Evolutionary conservation across 2,797 vertebrate species (phyloP), one percentile per base, ranked within the genome.

Genomic region (Hirundo rustica): DNA sequence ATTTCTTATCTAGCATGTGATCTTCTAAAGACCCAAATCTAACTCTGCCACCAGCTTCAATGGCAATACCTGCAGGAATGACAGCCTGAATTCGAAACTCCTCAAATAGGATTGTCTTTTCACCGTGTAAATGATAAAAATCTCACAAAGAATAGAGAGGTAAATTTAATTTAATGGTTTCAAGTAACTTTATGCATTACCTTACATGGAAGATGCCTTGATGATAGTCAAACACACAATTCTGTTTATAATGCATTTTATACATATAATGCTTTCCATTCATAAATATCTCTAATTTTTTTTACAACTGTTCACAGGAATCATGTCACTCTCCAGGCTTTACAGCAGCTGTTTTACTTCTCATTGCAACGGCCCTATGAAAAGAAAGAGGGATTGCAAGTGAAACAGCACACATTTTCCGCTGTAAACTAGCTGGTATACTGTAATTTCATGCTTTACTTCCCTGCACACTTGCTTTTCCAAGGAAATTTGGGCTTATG

Each of bases 331-430:
- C 60, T 57, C 51, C 22, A 58, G 50, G 54, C 51, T 92, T 86
- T 78, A 58, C 26, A 88, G 58, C 82, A 95, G 82, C 82, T 93
- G 79, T 67, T 95, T 73, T 45, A 79, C 57, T 73, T 93, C 60
- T 58, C 48, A 76, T 19, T 85, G 55, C 60, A 70, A 60, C 7
- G 74, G 16, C n/a, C 40, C 29, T 62, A 16, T 34, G 7, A 40
- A 65, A 80, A 92, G 79, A 85, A 72, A 50, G 1, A 72, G n/a
- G 45, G 48, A 73, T 17, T 81, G 34, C 34, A 87, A 94, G 71
- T 53, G 55, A 94, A 95, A 74, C 29, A 60, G 66, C 58, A 90
- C 61, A 48, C 16, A 70, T 80, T 92, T 94, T 83, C 58, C 66
- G 62, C 73, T 58, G 51, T 51, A 75, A 92, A 78, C 38, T 61